Base-by-base conservation (phyloP, 2,888 invertebrate species). In the Trichopoda pennipes region DNA sequence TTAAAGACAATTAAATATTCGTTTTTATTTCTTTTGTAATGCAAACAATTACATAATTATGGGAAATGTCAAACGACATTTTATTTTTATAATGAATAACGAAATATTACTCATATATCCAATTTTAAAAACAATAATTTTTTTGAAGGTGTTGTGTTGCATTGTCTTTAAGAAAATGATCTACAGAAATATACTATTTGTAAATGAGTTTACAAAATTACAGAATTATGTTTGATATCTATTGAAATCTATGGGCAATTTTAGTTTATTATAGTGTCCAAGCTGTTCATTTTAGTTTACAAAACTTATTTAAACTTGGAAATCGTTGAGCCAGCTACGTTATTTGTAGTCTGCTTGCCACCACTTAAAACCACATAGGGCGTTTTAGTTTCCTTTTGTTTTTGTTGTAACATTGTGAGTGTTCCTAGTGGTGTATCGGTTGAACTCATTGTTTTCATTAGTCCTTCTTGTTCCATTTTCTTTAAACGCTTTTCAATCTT, bases 371-470 rank as follows among this genome's bases (percentile, higher is more conserved):
- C 95, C 85, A 99, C 95, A 91, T 95, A 99, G 0, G 99, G 95
- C 35, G 97, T 96, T 88, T 97, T 96, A 16, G 98, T 97, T 92
- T 97, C 96, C 88, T 96, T 96, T 91, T 99, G 99, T 91, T 98
- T 99, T 83, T 98, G 97, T 91, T 97, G 96, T 86, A 99, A 92
- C 93, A 99, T 95, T 88, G 96, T 96, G 74, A 99, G 93, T 2
- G 99, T 99, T 86, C 97, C 96, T 77, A 99, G 93, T 0, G 99
- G 99, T 0, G 99, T 99, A 91, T 99, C 99, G 16, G 98, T 98
- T 3, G 98, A 98, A 86, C 97, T 98, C 98, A 99, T 99, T 89
- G 97, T 96, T 91, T 97, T 97, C 97, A 99, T 97, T 87, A 98
- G 91, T 92, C 96, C 96, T 91, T 98, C 98, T 90, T 99, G 98